These are phyloP conservation scores for Seira musarum DNA, from an alignment of 2,888 invertebrate species.

Conservation along the genomic window DNA sequence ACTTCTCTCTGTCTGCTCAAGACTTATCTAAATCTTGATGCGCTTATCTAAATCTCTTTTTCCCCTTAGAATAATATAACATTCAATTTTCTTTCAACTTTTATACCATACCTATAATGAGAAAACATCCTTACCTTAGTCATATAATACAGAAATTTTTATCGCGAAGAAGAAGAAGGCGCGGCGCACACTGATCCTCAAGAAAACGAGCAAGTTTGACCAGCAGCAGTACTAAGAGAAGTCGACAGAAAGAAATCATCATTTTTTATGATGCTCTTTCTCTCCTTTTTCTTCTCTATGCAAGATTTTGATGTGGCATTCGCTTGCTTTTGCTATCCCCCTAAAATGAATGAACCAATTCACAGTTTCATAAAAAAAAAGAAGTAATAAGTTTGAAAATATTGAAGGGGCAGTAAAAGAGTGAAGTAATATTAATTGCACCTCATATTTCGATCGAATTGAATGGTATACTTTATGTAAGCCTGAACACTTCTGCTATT, in stretches of 20 bases:
- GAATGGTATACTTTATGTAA: no score
- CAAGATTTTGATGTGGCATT: slow-evolving; percentile 9
- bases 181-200: slow-evolving; percentile 12
- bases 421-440: slow-evolving; percentile 8
- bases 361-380: slow-evolving; percentile 22
- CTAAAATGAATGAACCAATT: slow-evolving; percentile 23
- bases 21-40: slow-evolving; percentile 19
- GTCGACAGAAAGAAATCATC: background rate
- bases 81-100: slow-evolving; percentile 13
- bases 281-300: background rate
- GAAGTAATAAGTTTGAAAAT: background rate
- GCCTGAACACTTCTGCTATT: no score
- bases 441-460: no score
- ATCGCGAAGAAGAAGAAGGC: slow-evolving; percentile 12
- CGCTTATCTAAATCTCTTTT: slow-evolving; percentile 16
- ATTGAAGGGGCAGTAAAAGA: slow-evolving; percentile 5
- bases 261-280: slow-evolving; percentile 7
- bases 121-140: background rate
- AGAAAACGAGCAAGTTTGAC: slow-evolving; percentile 19
- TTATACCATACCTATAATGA: slow-evolving; percentile 4
- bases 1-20: background rate
- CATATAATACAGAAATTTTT: background rate
- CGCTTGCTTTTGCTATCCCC: background rate
- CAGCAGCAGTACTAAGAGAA: background rate
- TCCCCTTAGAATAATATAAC: slow-evolving; percentile 8